Evolutionary conservation across 1,140 invertebrate genomes (phyloP).

Genomic region (Trypoxylus dichotomus): DNA sequence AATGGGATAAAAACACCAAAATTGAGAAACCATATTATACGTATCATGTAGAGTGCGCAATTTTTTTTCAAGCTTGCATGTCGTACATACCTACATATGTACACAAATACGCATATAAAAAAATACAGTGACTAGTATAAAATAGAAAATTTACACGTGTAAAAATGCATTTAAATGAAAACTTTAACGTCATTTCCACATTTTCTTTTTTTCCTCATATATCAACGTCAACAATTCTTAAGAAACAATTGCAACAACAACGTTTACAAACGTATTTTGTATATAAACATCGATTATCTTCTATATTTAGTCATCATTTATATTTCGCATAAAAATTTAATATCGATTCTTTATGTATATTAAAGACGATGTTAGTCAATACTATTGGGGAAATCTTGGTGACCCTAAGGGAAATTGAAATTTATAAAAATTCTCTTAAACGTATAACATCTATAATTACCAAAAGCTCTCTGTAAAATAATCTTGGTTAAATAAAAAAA

Average conservation of each 20-base stretch:
- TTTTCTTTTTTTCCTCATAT: constrained; percentile 7
- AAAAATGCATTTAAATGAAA: constrained; percentile 18
- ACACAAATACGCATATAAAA: constrained; percentile 14
- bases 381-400: background rate
- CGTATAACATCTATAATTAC: too few relatives aligned
- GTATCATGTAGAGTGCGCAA: constrained; percentile 5
- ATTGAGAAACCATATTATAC: background rate
- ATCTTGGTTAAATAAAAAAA: too few relatives aligned
- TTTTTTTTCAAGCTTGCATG: constrained; percentile 6
- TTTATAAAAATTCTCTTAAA: too few relatives aligned
- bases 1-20: background rate
- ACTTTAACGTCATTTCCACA: background rate
- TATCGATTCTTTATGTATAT: background rate
- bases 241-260: constrained; percentile 25
- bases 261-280: constrained; percentile 1
- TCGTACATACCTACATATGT: background rate
- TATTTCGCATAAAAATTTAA: constrained; percentile 10
- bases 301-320: constrained; percentile 13
- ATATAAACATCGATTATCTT: constrained; percentile 24
- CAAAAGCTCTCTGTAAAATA: too few relatives aligned
- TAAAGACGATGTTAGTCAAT: background rate
- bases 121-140: constrained; percentile 30
- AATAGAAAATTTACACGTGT: constrained; percentile 20
- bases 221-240: constrained; percentile 26
- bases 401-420: too few relatives aligned